These are phyloP conservation scores for Rhagonycha lutea DNA, from an alignment of 2,888 invertebrate species.

Conservation along the genomic window DNA sequence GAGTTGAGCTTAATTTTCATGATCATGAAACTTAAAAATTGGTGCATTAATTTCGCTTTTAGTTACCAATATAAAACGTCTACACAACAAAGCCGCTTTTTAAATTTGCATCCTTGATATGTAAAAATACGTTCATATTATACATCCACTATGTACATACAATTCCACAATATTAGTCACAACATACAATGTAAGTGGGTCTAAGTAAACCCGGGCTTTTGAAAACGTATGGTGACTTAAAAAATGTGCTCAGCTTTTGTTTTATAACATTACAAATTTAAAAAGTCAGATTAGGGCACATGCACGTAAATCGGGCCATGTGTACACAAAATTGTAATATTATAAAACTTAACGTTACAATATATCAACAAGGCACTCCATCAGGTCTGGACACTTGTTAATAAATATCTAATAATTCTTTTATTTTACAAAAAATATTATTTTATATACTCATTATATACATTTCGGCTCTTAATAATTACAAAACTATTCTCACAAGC, in stretches of 20 bases:
- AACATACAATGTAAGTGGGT: neutral
- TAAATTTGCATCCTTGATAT: slow-evolving; percentile 32
- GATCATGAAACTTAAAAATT: neutral
- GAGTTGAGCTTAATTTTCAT: neutral
- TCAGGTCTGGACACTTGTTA: slow-evolving; percentile 45
- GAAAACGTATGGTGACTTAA: neutral
- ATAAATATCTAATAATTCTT: slow-evolving; percentile 35
- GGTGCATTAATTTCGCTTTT: neutral
- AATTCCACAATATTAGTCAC: slow-evolving; percentile 1
- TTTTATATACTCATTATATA: slow-evolving; percentile 42
- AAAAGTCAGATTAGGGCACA: neutral
- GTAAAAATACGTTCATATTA: slow-evolving; percentile 35
- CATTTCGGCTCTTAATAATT: slow-evolving; percentile 44
- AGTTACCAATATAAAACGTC: slow-evolving; percentile 11
- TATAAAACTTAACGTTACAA: slow-evolving; percentile 24
- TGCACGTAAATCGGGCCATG: neutral
- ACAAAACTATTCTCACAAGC: slow-evolving; percentile 46
- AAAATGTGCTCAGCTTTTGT: neutral
- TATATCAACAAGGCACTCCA: slow-evolving; percentile 50
- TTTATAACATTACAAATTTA: slow-evolving; percentile 10
- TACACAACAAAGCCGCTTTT: slow-evolving; percentile 12
- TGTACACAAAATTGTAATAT: slow-evolving; percentile 21
- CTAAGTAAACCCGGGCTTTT: neutral
- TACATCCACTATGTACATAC: slow-evolving; percentile 36
- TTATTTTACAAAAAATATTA: slow-evolving; percentile 41